Conservation (phyloP, 2,797 vertebrate species). For the Staurois parvus region DNA sequence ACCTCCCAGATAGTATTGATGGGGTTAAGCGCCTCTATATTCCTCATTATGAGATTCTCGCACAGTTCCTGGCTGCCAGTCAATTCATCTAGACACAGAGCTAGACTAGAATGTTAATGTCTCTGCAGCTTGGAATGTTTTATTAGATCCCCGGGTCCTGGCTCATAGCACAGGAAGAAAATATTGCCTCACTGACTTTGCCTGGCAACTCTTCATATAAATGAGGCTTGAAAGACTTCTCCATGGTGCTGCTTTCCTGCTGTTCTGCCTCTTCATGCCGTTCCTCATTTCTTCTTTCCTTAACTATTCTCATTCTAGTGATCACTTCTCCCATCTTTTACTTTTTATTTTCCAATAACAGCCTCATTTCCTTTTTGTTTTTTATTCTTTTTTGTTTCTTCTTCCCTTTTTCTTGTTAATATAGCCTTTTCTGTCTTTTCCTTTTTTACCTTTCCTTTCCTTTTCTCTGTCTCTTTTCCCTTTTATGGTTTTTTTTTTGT, state of each 20-base stretch:
- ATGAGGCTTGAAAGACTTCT: slow-evolving; percentile 56
- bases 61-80: slow-evolving; percentile 50
- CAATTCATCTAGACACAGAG: slow-evolving; percentile 64
- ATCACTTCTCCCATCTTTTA: too few relatives aligned
- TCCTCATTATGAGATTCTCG: slow-evolving; percentile 29
- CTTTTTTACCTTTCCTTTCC: background rate
- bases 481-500: too few relatives aligned
- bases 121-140: slow-evolving; percentile 71
- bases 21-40: background rate
- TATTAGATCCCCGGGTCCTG: slow-evolving; percentile 69
- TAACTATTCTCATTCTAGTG: too few relatives aligned
- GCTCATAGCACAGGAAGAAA: slow-evolving; percentile 69
- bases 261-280: too few relatives aligned
- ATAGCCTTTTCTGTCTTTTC: too few relatives aligned
- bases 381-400: too few relatives aligned
- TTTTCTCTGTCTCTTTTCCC: background rate
- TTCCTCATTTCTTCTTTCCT: too few relatives aligned
- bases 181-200: slow-evolving; percentile 68
- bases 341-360: too few relatives aligned
- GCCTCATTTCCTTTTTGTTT: too few relatives aligned
- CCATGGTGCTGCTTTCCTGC: background rate
- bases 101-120: slow-evolving; percentile 74
- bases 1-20: background rate
- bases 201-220: slow-evolving; percentile 67
- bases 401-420: too few relatives aligned